Base-by-base conservation (phyloP, 1,140 invertebrate genomes). In the Drosophila ficusphila region DNA sequence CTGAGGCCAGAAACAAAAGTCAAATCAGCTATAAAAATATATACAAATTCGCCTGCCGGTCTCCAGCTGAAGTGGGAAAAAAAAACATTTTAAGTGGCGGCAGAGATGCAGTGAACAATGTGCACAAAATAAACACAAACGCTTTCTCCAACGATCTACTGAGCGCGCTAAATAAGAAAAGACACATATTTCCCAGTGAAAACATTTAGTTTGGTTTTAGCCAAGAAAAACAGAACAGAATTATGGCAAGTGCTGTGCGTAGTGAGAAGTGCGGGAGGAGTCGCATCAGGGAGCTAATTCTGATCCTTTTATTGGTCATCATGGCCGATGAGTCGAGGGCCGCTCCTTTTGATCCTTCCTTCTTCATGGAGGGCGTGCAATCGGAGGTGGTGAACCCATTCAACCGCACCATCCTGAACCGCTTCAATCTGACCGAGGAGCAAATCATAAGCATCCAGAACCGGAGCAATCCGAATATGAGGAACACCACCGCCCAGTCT, bases 301-400 rank as follows among this genome's bases (percentile, higher is more conserved):
- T 83, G 29, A 29, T 72, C 27, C 7, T 72, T 34, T 9, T 56
- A 14, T n/a, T 77, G 42, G 33, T 83, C 29, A 53, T 75, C 38
- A 54, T 64, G 38, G 52, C 76, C 27, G 33, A 46, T 7, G n/a
- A 64, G 33, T 57, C 72, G 19, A 27, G 46, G 29, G 82, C 56
- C 11, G 47, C 36, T 3, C 85, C 79, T 27, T 75, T 89, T 27
- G 71, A 64, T 62, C 71, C 76, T 0, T 31, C 77, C 0, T 75
- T 77, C 27, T 79, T 81, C 4, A 54, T 79, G 27, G 76, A 89
- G 19, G 76, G 86, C 8, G 75, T 86, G 19, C 83, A 76, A 29
- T 86, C 89, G 5, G 89, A 81, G 67, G 57, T 74, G 36, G 85
- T 90, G 8, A 90, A 86, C 70, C 81, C 81, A 23, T 83, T 79